Evolutionary conservation across 2,888 invertebrate genomes (phyloP).

Genomic region (Xanthia togata): DNA sequence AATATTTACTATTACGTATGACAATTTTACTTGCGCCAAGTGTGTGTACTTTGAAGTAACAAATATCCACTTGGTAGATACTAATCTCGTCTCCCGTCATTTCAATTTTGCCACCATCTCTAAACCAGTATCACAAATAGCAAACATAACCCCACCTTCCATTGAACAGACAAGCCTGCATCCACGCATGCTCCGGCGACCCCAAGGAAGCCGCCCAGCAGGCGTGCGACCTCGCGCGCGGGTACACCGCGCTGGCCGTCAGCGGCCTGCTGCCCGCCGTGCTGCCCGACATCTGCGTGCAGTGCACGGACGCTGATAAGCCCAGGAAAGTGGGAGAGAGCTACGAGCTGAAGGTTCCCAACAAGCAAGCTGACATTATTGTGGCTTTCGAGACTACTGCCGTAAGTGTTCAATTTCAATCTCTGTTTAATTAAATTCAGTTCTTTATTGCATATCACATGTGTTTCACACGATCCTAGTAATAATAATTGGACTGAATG

Average conservation of each 20-base stretch:
- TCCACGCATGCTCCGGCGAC: slow-evolving; percentile 90
- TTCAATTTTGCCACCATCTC: background rate
- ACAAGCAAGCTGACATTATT: slow-evolving; percentile 95
- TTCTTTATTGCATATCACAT: too few species aligned
- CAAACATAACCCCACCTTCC: background rate
- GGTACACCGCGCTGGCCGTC: slow-evolving; percentile 92
- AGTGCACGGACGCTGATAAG: slow-evolving; percentile 87
- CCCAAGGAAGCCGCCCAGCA: slow-evolving; percentile 85
- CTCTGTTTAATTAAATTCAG: background rate
- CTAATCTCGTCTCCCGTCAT: background rate
- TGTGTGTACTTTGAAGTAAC: background rate
- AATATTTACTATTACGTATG: too few species aligned
- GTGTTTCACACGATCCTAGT: background rate
- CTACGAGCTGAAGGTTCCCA: slow-evolving; percentile 92
- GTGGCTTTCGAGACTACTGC: slow-evolving; percentile 92
- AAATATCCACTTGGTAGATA: background rate
- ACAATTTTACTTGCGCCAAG: background rate
- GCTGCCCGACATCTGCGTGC: slow-evolving; percentile 92
- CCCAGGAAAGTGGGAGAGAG: slow-evolving; percentile 89
- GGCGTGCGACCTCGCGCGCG: slow-evolving; percentile 92
- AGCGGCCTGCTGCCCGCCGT: slow-evolving; percentile 90
- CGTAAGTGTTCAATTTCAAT: slow-evolving; percentile 17
- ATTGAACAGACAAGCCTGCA: slow-evolving; percentile 92
- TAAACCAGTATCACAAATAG: background rate
- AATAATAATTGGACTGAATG: background rate